Conservation (phyloP, 2,113 vertebrate genomes). For the Caracal caracal region DNA sequence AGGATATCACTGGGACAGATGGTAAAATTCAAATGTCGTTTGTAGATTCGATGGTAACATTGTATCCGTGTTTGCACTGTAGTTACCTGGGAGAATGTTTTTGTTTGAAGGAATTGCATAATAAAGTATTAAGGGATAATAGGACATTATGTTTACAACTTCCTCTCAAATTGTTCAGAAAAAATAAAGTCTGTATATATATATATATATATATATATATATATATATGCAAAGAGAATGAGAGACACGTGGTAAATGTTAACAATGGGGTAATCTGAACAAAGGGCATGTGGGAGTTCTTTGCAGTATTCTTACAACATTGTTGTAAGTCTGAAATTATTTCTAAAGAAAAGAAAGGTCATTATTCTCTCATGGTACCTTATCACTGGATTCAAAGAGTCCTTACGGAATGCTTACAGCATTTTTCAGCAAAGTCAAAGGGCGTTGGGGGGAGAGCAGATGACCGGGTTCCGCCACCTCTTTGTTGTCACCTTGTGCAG, state of each 20-base stretch:
- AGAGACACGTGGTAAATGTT: not conserved
- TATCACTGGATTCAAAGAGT: not conserved
- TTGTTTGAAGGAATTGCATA: conserved; percentile 1
- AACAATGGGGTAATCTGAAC: not conserved
- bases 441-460: not conserved
- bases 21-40: not conserved
- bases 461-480: not conserved
- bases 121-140: not conserved
- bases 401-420: not conserved
- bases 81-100: not conserved
- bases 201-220: not conserved
- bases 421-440: not conserved
- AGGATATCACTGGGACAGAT: not conserved
- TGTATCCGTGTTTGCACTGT: not conserved
- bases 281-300: not conserved
- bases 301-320: not conserved
- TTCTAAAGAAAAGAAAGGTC: conserved; percentile 15
- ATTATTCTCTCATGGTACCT: not conserved
- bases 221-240: not conserved
- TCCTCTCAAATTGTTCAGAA: not conserved
- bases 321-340: conserved; percentile 46
- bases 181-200: not conserved
- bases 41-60: not conserved
- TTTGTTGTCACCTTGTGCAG: not conserved
- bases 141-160: not conserved